phyloP scores from a whole-genome alignment of 2,113 vertebrate genomes.

The Lanius collurio region DNA sequence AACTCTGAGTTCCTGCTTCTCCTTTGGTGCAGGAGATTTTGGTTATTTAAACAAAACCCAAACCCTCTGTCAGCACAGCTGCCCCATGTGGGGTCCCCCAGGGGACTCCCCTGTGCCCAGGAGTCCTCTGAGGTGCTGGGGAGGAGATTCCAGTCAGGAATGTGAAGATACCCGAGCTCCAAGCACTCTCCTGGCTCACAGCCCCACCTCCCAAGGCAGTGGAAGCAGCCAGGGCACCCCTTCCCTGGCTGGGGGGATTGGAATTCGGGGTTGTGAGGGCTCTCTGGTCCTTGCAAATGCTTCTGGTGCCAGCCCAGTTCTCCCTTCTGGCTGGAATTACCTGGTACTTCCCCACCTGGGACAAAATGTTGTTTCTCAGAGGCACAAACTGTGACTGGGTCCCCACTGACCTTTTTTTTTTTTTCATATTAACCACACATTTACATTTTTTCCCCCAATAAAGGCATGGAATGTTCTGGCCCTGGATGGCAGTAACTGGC shows the following conservation, averaged over 20 bases:
- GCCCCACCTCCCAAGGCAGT: fast-evolving
- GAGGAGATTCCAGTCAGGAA: background rate
- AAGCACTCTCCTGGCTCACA: fast-evolving
- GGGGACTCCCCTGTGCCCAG: background rate
- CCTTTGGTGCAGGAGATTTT: background rate
- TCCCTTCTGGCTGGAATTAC: background rate
- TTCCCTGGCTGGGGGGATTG: background rate
- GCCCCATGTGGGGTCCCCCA: background rate
- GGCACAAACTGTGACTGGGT: background rate
- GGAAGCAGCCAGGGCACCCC: background rate
- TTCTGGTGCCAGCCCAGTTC: background rate
- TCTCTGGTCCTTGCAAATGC: background rate
- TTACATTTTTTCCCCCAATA: conserved; percentile 15
- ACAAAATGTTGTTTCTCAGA: background rate
- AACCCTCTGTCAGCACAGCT: background rate
- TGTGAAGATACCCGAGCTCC: background rate
- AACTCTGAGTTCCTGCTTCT: background rate
- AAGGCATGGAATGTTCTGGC: conserved; percentile 98
- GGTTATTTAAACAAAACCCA: background rate
- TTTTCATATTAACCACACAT: background rate
- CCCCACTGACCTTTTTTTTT: background rate
- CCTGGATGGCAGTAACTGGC: conserved; percentile 99
- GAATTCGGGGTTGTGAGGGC: background rate
- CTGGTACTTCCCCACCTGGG: background rate
- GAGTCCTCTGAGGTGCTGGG: background rate